Evolutionary conservation across 2,888 invertebrate genomes (phyloP).

Genomic region (Sacculina carcini): DNA sequence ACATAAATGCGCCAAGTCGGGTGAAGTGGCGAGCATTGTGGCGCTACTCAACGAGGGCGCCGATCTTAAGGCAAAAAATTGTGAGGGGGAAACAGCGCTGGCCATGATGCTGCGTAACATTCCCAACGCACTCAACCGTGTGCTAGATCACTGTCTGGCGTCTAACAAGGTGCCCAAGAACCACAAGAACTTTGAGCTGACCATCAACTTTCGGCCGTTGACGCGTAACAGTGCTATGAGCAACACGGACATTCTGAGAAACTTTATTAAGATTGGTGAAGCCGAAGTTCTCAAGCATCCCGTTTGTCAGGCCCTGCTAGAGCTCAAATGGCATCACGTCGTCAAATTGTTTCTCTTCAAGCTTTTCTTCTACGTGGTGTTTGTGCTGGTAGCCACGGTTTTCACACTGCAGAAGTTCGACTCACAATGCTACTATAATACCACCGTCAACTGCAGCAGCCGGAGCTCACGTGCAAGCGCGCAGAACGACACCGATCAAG

Average conservation of each 20-base stretch:
- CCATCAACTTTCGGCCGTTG: conserved; percentile 23
- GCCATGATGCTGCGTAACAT: conserved; percentile 28
- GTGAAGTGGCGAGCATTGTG: conserved; percentile 30
- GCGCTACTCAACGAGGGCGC: conserved; percentile 24
- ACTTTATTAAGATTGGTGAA: conserved; percentile 27
- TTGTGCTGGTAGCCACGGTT: conserved; percentile 26
- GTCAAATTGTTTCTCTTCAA: conserved; percentile 28
- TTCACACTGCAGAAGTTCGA: conserved; percentile 19
- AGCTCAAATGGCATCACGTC: conserved; percentile 30
- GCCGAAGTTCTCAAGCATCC: conserved; percentile 29
- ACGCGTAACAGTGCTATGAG: conserved; percentile 11
- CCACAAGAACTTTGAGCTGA: conserved; percentile 23
- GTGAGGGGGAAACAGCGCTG: conserved; percentile 23
- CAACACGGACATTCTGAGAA: conserved; percentile 28
- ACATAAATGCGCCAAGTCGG: conserved; percentile 31
- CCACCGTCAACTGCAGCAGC: no score
- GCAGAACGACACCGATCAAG: neutral
- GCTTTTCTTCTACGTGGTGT: conserved; percentile 25
- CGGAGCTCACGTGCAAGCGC: no score
- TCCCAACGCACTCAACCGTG: conserved; percentile 27
- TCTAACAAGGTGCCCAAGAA: conserved; percentile 24
- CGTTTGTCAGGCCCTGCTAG: conserved; percentile 29
- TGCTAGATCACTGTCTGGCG: conserved; percentile 27
- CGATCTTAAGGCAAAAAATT: conserved; percentile 23
- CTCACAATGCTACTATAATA: no score